Evolutionary conservation across 1,140 invertebrate species (phyloP).

Genomic region (Drosophila sechellia): DNA sequence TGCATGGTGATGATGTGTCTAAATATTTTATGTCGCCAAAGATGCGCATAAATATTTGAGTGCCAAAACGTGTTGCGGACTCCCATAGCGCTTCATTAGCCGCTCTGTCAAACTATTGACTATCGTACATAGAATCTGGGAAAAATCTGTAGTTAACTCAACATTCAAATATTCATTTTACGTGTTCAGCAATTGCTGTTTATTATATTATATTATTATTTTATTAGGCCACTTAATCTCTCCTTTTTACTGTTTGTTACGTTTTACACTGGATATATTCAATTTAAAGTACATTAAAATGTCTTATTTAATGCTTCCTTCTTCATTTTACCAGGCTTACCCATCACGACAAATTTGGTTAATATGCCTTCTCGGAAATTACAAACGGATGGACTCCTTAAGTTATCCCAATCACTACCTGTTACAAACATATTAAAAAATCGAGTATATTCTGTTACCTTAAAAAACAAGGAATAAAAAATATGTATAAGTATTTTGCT

Average conservation of each 20-base stretch:
- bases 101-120: slow-evolving; percentile 12
- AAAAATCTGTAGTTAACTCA: not conserved
- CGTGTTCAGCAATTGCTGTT: not conserved
- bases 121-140: slow-evolving; percentile 37
- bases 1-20: slow-evolving; percentile 70
- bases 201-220: too few species aligned
- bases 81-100: slow-evolving; percentile 21
- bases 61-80: slow-evolving; percentile 69
- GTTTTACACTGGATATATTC: not conserved
- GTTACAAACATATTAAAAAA: too few species aligned
- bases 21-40: slow-evolving; percentile 71
- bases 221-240: not conserved
- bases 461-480: too few species aligned
- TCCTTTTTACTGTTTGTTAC: not conserved
- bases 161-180: not conserved
- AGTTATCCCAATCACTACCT: too few species aligned
- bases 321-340: too few species aligned
- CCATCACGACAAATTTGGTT: too few species aligned
- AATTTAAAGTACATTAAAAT: too few species aligned
- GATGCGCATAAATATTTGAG: slow-evolving; percentile 69
- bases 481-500: too few species aligned
- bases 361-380: too few species aligned
- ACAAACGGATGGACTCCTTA: too few species aligned
- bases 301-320: too few species aligned
- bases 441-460: too few species aligned